Conservation (phyloP, 2,797 vertebrate genomes). For the Xiphophorus birchmanni region DNA sequence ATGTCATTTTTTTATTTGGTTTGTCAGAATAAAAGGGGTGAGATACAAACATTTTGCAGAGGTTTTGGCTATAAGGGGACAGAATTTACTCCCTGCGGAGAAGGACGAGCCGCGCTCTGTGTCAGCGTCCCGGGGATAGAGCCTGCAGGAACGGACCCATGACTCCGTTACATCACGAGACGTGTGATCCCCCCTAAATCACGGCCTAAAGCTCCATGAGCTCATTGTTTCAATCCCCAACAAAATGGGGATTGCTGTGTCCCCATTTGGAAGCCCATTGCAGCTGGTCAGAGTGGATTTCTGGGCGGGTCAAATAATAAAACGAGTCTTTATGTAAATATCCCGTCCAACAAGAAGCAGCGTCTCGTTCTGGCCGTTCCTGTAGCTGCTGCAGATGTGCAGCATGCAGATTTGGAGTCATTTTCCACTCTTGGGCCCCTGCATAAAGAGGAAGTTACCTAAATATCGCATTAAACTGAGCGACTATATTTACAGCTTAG, state of each 20-base stretch:
- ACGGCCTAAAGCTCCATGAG: constrained; percentile 6
- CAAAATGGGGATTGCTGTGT: background rate
- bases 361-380: background rate
- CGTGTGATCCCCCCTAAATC: constrained; percentile 21
- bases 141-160: constrained; percentile 19
- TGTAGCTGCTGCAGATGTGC: constrained; percentile 10
- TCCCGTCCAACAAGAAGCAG: background rate
- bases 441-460: constrained; percentile 13
- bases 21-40: background rate
- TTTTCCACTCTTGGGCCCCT: constrained; percentile 8
- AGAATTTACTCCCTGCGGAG: constrained; percentile 6
- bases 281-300: background rate
- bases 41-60: background rate
- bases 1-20: background rate
- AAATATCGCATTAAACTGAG: background rate
- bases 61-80: background rate
- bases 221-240: constrained; percentile 3
- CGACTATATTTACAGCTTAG: constrained; percentile 7
- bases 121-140: constrained; percentile 1
- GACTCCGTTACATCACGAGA: constrained; percentile 31
- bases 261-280: background rate
- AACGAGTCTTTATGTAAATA: background rate
- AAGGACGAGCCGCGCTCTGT: constrained; percentile 29
- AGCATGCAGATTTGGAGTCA: background rate
- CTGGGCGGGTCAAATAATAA: background rate